phyloP scores from a whole-genome alignment of 2,113 vertebrate genomes.

The Ammodytes marinus region DNA sequence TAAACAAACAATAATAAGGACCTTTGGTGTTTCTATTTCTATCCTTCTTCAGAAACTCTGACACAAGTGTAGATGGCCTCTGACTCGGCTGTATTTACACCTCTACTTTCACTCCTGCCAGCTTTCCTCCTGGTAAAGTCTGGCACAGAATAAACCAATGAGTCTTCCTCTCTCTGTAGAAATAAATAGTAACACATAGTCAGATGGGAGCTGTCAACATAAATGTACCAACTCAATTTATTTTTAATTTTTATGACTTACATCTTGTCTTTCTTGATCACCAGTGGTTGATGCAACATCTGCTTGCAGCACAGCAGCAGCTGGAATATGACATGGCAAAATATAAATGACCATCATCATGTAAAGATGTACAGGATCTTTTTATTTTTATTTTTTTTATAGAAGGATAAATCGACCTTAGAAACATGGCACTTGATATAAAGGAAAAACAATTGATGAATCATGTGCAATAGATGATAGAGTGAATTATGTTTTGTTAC shows the following conservation, averaged over 20 bases:
- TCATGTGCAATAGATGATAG: background rate
- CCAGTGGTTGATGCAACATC: background rate
- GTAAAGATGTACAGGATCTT: background rate
- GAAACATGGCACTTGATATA: background rate
- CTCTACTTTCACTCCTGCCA: fast-evolving
- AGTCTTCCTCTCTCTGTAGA: constrained; percentile 1
- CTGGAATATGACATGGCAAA: background rate
- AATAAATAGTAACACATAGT: background rate
- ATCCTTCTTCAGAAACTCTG: background rate
- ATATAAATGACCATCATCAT: background rate
- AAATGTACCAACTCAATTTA: background rate
- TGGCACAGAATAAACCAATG: constrained; percentile 27
- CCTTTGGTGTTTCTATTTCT: background rate
- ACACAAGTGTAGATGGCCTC: constrained; percentile 13
- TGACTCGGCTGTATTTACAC: background rate
- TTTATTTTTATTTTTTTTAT: background rate
- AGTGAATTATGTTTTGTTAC: constrained; percentile 4
- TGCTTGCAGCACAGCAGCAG: background rate
- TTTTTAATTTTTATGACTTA: no score
- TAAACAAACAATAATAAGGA: background rate
- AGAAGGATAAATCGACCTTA: background rate
- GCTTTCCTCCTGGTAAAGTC: background rate
- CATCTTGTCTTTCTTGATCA: background rate
- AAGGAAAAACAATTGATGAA: no score
- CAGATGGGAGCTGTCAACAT: background rate